Evolutionary conservation across 2,888 invertebrate genomes (phyloP), one percentile per base, ranked within the genome.

Genomic region (Ametastegia equiseti): DNA sequence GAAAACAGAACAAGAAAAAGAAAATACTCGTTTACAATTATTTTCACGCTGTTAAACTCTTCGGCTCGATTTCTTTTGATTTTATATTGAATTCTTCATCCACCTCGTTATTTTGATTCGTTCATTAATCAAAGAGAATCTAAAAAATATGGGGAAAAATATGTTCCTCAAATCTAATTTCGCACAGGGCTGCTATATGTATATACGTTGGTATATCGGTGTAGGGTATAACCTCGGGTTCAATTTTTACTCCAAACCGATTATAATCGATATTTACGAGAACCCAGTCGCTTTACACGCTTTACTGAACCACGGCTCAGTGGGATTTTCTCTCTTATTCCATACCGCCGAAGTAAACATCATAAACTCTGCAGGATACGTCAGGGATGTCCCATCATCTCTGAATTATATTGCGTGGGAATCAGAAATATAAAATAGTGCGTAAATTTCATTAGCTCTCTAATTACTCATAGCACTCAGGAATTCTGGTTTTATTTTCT

Each of bases 351-450:
- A 36, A 54, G 50, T 57, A 81, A 81, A 81, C 81, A 81, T 81
- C 81, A 78, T 81, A 81, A 81, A 81, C 81, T 69, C 79, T 23
- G 39, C n/a, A 79, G 65, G 69, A 81, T 80, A 81, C 19, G 79
- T 36, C 50, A 23, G 33, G 54, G 36, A 75, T 71, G 71, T 78
- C 60, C 78, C 60, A 78, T 63, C 78, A 42, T 78, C 78, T 63
- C 42, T 60, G 60, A 78, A 78, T 60, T 78, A 78, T 78, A 45
- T 78, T 7, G 57, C 30, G 19, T n/a, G 39, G n/a, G 60, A 36
- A 50, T 75, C 33, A 50, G 78, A 60, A 78, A 78, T 42, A 78
- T 78, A 63, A 78, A 78, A 78, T 60, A 63, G 60, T 45, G 19
- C 19, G 60, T 78, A 78, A 78, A 78, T 78, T 78, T 63, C 42